Base-by-base conservation (phyloP, 2,888 invertebrate genomes). In the Creontiades dilutus region DNA sequence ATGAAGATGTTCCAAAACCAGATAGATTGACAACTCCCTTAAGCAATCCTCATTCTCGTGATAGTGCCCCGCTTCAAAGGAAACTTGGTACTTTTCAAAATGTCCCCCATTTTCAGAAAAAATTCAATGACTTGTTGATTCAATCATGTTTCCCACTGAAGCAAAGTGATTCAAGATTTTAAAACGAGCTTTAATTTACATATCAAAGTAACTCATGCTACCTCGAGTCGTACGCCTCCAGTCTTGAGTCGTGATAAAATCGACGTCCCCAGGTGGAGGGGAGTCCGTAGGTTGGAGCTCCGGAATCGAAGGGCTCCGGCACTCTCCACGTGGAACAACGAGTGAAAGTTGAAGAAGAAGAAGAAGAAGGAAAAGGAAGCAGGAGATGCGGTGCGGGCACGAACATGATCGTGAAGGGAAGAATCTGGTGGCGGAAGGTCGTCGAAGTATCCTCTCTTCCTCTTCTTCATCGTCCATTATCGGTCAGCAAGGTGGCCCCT, bases 401-500 rank as follows among this genome's bases (percentile, higher is more conserved):
- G 61, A 75, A 47, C 48, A 28, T 23, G 68, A 57, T 61, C 37
- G 82, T 12, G 76, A 75, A 86, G 86, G 86, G 48, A 82, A 82
- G 16, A 52, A 82, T 23, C 13, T 47, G 55, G 52, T 19, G 52
- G 48, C 52, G 23, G 55, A 27, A 23, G 48, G 76, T 16, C 37
- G 82, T 52, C 46, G 82, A 37, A 61, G 55, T 86, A 75, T 86
- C 76, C 86, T 86, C 86, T 86, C 86, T 86, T 86, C 86, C 76
- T 86, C 86, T 76, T 86, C 86, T 86, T 86, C 86, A 86, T 86
- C 86, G 47, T 86, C 86, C 86, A 86, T 86, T 86, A 68, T 86
- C 27, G 47, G 75, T 86, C 86, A 86, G 86, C 86, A 76, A 86
- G 86, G 86, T 76, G 86, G 86, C 86, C 86, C 47, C 47, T 86